Conservation (phyloP, 2,797 vertebrate genomes). For the Sebastes alutus region DNA sequence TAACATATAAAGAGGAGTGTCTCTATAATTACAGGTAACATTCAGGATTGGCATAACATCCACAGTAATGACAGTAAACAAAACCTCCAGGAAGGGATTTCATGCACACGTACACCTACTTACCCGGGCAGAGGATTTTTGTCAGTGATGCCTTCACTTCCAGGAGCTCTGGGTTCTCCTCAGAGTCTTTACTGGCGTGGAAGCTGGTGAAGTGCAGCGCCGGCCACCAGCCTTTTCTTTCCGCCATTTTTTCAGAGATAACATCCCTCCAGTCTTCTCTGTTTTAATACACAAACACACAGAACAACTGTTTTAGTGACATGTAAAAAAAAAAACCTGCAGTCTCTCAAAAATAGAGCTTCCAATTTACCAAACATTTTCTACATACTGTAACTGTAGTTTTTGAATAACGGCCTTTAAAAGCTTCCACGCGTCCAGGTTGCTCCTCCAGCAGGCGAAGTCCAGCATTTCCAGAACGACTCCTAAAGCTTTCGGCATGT, state of each 20-base stretch:
- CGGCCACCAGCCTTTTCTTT: conserved; percentile 90
- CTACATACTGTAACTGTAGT: conserved; percentile 78
- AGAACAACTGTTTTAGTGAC: not conserved
- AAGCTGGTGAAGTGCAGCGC: conserved; percentile 88
- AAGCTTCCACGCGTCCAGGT: conserved; percentile 83
- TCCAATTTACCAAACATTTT: not conserved
- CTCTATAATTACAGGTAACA: not conserved
- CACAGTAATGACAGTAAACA: not conserved
- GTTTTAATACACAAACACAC: conserved; percentile 9
- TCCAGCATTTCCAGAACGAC: conserved; percentile 89
- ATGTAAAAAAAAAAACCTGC: not conserved
- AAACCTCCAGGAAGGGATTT: not conserved
- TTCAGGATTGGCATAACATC: not conserved
- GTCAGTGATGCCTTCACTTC: conserved; percentile 82
- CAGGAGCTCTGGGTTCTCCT: conserved; percentile 74
- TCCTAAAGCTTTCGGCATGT: conserved; percentile 76
- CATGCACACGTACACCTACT: not conserved
- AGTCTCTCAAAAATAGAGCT: not conserved
- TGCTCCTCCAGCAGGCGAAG: conserved; percentile 88
- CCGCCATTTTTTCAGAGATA: conserved; percentile 79
- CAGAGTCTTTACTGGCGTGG: conserved; percentile 81
- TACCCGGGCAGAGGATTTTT: conserved; percentile 84
- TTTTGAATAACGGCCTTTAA: conserved; percentile 79
- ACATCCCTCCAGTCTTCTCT: conserved; percentile 38
- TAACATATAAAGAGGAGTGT: not conserved